Evolutionary conservation across 2,113 vertebrate species (phyloP).

Genomic region (Myiozetetes cayanensis): DNA sequence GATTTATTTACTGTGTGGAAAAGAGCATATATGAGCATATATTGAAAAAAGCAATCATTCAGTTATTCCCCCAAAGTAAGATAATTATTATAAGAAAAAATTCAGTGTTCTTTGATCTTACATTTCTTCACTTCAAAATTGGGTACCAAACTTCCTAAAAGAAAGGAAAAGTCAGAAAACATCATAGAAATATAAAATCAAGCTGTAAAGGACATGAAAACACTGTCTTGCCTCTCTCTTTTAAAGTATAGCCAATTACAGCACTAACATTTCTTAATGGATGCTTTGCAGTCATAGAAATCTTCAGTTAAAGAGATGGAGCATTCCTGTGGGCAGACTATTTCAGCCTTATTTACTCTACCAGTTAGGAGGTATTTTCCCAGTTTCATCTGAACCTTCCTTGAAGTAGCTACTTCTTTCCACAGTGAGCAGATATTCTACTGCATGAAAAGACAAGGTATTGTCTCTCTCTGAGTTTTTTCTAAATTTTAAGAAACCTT

Average conservation of each 20-base stretch:
- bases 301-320: neutral
- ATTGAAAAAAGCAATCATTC: neutral
- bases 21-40: neutral
- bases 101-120: neutral
- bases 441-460: neutral
- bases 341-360: neutral
- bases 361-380: neutral
- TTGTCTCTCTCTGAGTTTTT: neutral
- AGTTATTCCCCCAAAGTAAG: neutral
- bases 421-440: neutral
- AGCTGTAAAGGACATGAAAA: neutral
- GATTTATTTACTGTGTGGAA: slow-evolving; percentile 26
- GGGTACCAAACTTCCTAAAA: neutral
- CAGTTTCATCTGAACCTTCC: neutral
- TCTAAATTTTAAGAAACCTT: neutral
- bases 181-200: neutral
- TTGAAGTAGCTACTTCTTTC: neutral
- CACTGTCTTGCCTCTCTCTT: neutral
- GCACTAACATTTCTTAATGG: neutral
- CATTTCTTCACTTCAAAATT: neutral
- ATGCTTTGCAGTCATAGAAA: neutral
- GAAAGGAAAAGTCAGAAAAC: neutral
- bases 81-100: neutral
- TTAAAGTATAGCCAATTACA: neutral
- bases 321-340: neutral